Evolutionary conservation across 2,888 invertebrate species (phyloP).

Genomic region (Acrobasis consociella): DNA sequence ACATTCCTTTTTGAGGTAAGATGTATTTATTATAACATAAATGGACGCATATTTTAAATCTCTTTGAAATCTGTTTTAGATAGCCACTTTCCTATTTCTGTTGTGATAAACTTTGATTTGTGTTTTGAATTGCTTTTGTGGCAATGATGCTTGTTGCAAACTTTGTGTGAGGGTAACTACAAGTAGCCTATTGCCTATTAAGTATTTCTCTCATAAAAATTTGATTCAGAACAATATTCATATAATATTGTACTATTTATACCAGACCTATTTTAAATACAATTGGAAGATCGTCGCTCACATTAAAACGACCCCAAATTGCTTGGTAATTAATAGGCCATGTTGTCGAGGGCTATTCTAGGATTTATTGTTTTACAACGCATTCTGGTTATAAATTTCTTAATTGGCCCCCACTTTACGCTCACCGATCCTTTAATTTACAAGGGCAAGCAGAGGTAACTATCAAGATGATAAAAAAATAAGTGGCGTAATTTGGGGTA

Average conservation of each 20-base stretch:
- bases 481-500: constrained; percentile 14
- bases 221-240: too few relatives aligned
- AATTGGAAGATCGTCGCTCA: constrained; percentile 27
- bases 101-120: constrained; percentile 3
- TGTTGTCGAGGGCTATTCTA: constrained; percentile 68
- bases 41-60: constrained; percentile 5
- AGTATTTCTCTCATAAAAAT: too few relatives aligned
- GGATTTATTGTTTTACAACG: constrained; percentile 80
- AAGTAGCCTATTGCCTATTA: too few relatives aligned
- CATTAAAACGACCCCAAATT: constrained; percentile 47
- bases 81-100: constrained; percentile 1
- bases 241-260: constrained; percentile 16
- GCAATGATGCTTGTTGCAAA: background rate
- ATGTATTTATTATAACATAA: constrained; percentile 8
- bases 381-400: constrained; percentile 75
- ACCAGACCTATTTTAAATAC: constrained; percentile 29
- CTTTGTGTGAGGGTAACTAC: background rate
- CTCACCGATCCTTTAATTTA: constrained; percentile 73
- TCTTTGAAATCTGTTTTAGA: constrained; percentile 5
- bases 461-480: constrained; percentile 42
- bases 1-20: background rate
- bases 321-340: constrained; percentile 70
- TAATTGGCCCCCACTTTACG: constrained; percentile 77
- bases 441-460: constrained; percentile 65
- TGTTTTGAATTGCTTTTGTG: background rate